phyloP scores from a whole-genome alignment of 2,797 vertebrate genomes.

The Cygnus olor region DNA sequence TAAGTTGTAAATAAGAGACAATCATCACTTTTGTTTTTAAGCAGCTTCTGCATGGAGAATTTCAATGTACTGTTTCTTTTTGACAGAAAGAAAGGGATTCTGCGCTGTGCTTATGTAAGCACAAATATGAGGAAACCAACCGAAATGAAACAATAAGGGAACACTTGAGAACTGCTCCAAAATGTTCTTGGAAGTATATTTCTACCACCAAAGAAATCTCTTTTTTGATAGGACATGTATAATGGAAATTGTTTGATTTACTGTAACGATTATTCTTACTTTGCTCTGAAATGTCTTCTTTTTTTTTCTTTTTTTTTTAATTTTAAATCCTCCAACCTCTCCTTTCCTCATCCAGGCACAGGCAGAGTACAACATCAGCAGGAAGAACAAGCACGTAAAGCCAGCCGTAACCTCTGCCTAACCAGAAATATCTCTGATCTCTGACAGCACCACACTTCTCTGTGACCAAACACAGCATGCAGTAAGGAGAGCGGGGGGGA shows the following conservation, averaged over 20 bases:
- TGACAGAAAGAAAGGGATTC: constrained; percentile 76
- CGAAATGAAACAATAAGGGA: constrained; percentile 79
- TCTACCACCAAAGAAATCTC: constrained; percentile 53
- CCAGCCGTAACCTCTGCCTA: background rate
- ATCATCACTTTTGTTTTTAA: constrained; percentile 92
- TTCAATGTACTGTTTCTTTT: constrained; percentile 81
- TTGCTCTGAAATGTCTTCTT: background rate
- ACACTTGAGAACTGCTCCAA: constrained; percentile 68
- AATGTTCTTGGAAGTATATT: constrained; percentile 68
- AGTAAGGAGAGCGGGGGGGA: background rate
- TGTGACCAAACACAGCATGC: constrained; percentile 10
- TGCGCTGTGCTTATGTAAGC: constrained; percentile 81
- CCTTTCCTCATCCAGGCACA: background rate
- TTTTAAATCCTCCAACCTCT: background rate
- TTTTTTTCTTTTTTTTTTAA: background rate
- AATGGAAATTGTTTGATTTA: constrained; percentile 21
- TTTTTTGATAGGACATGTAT: constrained; percentile 7
- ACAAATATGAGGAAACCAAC: constrained; percentile 77
- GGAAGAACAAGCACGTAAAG: constrained; percentile 14
- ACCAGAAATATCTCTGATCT: background rate
- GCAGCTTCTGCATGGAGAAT: constrained; percentile 83
- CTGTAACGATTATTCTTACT: background rate
- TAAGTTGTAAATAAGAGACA: constrained; percentile 92
- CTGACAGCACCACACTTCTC: background rate
- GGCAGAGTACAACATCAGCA: background rate